Evolutionary conservation across 2,113 vertebrate species (phyloP).

Genomic region (Dascyllus trimaculatus): DNA sequence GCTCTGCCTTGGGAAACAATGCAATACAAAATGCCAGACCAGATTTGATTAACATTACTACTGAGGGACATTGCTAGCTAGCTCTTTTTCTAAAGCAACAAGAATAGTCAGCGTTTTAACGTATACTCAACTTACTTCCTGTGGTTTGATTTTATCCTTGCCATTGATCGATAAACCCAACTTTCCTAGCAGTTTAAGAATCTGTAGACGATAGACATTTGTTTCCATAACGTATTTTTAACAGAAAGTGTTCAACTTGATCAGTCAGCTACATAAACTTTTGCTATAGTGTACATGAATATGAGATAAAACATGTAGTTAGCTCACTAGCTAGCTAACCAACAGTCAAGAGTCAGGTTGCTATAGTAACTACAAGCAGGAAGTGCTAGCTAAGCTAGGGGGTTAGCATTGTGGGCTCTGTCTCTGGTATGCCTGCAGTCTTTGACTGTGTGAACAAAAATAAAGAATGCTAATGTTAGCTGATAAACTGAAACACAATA

Average conservation of each 20-base stretch:
- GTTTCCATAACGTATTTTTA: constrained; percentile 16
- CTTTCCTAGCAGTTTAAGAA: constrained; percentile 76
- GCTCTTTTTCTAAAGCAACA: background rate
- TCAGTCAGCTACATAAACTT: background rate
- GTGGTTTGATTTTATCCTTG: constrained; percentile 71
- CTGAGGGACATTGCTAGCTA: background rate
- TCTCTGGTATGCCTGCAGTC: background rate
- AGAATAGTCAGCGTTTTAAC: constrained; percentile 4
- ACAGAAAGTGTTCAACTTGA: constrained; percentile 12
- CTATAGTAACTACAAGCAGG: constrained; percentile 69
- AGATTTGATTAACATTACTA: constrained; percentile 34
- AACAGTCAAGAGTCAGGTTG: constrained; percentile 38
- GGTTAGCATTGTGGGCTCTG: constrained; percentile 3
- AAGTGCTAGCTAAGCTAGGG: constrained; percentile 8
- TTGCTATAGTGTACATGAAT: background rate
- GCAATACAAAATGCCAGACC: constrained; percentile 32
- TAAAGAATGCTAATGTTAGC: rapidly evolving
- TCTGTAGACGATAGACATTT: constrained; percentile 71
- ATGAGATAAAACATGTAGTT: background rate
- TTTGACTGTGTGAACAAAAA: background rate
- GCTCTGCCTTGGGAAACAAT: background rate
- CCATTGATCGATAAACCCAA: constrained; percentile 72
- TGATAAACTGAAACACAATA: background rate
- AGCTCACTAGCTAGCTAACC: background rate
- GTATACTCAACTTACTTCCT: constrained; percentile 76